phyloP scores from a whole-genome alignment of 1,140 invertebrate species.

The Rhopalosiphum padi region DNA sequence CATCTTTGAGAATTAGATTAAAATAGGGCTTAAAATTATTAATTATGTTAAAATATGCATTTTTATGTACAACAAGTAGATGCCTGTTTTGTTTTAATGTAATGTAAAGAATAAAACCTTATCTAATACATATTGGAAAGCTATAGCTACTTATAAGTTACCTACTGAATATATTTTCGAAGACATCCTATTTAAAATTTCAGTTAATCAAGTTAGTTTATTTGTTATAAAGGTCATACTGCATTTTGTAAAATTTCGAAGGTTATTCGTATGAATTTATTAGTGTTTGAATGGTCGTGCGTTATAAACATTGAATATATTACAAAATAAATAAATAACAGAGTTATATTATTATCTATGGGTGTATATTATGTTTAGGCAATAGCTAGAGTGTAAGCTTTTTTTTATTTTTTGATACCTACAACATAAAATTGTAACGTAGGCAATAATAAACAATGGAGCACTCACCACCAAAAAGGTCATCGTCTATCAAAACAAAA shows the following conservation, averaged over 20 bases:
- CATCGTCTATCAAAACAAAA: too few species aligned
- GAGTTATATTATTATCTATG: not conserved
- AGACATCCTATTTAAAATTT: constrained; percentile 3
- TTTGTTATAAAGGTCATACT: not conserved
- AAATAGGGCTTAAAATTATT: not conserved
- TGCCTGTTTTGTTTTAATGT: not conserved
- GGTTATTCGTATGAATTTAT: not conserved
- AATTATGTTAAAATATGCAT: not conserved
- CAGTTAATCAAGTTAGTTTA: not conserved
- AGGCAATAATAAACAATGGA: not conserved
- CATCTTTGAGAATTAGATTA: not conserved
- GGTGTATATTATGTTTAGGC: not conserved
- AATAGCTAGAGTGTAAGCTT: not conserved
- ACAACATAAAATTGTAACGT: not conserved
- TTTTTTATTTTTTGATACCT: not conserved
- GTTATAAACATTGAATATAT: not conserved
- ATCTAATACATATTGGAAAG: not conserved
- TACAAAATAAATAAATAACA: not conserved
- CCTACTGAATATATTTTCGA: not conserved
- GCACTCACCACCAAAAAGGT: not conserved
- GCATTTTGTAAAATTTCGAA: not conserved
- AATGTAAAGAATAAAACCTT: not conserved
- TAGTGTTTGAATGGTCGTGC: not conserved
- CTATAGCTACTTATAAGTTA: not conserved
- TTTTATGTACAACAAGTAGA: not conserved